Conservation (phyloP, 2,888 invertebrate genomes). For the Heterodera filipjevi region DNA sequence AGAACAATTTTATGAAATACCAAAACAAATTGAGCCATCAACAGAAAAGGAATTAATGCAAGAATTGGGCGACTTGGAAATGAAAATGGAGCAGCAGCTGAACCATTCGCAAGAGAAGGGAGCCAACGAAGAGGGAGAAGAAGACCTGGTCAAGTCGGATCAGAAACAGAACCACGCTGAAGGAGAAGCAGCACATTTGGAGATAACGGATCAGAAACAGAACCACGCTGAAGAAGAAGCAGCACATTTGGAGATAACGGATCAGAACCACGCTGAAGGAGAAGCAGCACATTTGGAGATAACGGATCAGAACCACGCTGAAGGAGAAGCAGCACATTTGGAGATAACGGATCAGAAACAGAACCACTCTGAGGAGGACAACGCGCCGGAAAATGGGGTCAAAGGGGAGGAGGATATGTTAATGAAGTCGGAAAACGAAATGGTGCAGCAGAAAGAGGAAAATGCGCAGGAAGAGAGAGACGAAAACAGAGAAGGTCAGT, state of each 20-base stretch:
- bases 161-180: neutral
- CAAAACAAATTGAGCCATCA: neutral
- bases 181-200: no score
- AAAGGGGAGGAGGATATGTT: neutral
- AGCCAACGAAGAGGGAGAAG: neutral
- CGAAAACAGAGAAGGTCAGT: neutral
- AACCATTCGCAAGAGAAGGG: neutral
- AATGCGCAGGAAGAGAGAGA: neutral
- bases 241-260: neutral
- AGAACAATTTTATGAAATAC: neutral
- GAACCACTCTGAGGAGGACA: no score
- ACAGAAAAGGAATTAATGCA: conserved; percentile 1
- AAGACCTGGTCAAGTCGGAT: neutral
- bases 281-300: neutral
- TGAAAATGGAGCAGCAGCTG: neutral
- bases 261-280: neutral
- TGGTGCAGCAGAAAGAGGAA: neutral
- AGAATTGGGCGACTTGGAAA: neutral
- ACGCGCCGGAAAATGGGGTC: neutral
- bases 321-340: neutral
- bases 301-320: neutral
- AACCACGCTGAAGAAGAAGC: no score
- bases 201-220: neutral
- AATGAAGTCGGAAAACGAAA: neutral
- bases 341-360: neutral